Base-by-base conservation (phyloP, 2,888 invertebrate species). In the Polyploca ridens region DNA sequence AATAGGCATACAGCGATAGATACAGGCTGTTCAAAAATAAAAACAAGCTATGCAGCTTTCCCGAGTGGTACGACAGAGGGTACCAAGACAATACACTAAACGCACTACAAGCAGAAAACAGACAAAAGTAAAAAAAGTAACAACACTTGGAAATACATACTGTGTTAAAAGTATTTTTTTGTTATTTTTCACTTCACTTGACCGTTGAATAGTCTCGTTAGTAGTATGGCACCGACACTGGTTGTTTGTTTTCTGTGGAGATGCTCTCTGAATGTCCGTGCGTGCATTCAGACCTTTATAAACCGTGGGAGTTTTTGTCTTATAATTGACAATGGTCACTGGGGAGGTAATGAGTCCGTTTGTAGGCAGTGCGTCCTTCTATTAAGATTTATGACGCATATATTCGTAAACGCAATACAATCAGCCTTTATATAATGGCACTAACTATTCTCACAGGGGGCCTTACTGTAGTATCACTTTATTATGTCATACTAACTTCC, bases 271-370 rank as follows among this genome's bases (percentile, higher is more conserved):
- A 81, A 89, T 85, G 82, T 77, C 82, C 83, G 78, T 83, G 84
- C 85, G 82, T 85, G 83, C 87, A 83, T 78, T 73, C 87, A 82
- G 81, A 88, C 90, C 89, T 92, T 93, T 94, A 92, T 93, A 94
- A 90, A 87, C 91, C 91, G 93, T 93, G 93, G 88, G 93, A 93
- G 86, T 91, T 93, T 92, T 93, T 91, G 91, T 90, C 87, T 89
- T 87, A 80, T 88, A 89, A 91, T 88, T 90, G 88, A 91, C 92
- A 93, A 93, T 92, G 87, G 90, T 88, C 88, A 87, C 89, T 83
- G 82, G 86, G 87, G 88, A 90, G 87, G 87, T 93, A 93, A 93
- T 93, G 88, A 91, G 93, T 90, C 83, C 84, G 88, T 92, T 91
- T 91, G 90, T 91, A 93, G 84, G 88, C 93, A 85, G 78, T 73